Evolutionary conservation across 2,113 vertebrate species (phyloP), one percentile per base, ranked within the genome.

Genomic region (Macrotus californicus): DNA sequence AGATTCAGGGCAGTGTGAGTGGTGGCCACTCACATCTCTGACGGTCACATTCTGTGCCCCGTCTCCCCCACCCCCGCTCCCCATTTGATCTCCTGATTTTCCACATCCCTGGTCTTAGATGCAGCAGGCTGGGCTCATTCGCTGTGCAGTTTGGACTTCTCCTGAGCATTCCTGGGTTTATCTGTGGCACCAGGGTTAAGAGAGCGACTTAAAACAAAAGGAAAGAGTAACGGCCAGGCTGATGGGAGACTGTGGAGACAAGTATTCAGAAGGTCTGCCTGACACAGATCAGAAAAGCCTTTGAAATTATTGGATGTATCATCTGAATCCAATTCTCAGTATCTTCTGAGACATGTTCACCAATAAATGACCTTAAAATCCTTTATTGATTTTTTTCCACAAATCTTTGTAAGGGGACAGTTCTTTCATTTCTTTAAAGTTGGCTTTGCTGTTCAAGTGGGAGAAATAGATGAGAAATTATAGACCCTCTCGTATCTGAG

Each of bases 391-490:
- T 92, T 87, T 92, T 87, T n/a, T 75, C 29, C 19, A 73, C 39
- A 95, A 66, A 24, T 91, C 76, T 83, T 75, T 87, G 26, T 75
- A 50, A 87, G 56, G 31, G 43, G 34, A 4, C 34, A 70, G 3
- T 92, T 59, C 64, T 87, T 85, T 87, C 46, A 81, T 82, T 89
- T 81, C 26, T 67, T 93, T 85, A 67, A 87, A 73, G 52, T 67
- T 73, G 66, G 22, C 22, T 94, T 93, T 59, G n/a, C 75, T 39
- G 43, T 85, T 93, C 67, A 92, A 79, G 41, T 56, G 31, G 76
- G 39, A 88, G 61, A 86, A 66, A 70, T 21, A 36, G 89, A 54
- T 61, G 76, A 9, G 70, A 72, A 67, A 36, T 84, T 16, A 73
- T 34, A 94, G 79, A 31, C 34, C 10, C 15, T 82, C n/a, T 94